These are phyloP conservation scores for Calonectris borealis DNA, from an alignment of 2,113 vertebrate species.

Conservation along the genomic window DNA sequence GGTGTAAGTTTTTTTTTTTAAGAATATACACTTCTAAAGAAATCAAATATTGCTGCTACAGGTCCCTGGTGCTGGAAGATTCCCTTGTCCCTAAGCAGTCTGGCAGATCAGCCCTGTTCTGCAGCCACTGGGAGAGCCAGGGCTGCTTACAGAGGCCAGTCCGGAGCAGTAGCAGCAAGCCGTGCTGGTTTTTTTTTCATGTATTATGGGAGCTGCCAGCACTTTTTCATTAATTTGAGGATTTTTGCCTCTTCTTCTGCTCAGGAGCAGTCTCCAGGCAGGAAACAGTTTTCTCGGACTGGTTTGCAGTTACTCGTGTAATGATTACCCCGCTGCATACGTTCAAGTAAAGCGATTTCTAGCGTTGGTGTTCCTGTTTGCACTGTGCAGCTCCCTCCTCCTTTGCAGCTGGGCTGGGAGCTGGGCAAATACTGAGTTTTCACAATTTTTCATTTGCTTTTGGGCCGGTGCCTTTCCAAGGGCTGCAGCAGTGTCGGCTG, in stretches of 20 bases:
- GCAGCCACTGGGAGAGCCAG: not conserved
- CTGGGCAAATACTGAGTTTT: not conserved
- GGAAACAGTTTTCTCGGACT: not conserved
- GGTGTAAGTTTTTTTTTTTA: not conserved
- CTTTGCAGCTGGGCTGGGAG: not conserved
- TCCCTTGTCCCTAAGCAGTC: not conserved
- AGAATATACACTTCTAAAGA: not conserved
- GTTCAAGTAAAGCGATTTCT: not conserved
- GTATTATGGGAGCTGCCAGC: not conserved
- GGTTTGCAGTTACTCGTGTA: not conserved
- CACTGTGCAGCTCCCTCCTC: not conserved
- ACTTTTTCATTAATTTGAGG: not conserved
- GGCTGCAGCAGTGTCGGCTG: too few species aligned
- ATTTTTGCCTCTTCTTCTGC: not conserved
- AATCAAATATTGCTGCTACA: not conserved
- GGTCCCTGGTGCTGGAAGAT: not conserved
- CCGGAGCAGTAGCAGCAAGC: not conserved
- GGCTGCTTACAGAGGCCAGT: not conserved
- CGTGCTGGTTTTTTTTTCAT: not conserved
- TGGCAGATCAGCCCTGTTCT: not conserved
- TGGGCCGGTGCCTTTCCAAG: not conserved
- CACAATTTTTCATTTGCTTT: not conserved
- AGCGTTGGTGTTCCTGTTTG: not conserved
- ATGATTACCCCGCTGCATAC: not conserved
- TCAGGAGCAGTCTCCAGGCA: not conserved